These are phyloP conservation scores for Rotaria macrura DNA, from an alignment of 2,888 invertebrate species.

Conservation along the genomic window DNA sequence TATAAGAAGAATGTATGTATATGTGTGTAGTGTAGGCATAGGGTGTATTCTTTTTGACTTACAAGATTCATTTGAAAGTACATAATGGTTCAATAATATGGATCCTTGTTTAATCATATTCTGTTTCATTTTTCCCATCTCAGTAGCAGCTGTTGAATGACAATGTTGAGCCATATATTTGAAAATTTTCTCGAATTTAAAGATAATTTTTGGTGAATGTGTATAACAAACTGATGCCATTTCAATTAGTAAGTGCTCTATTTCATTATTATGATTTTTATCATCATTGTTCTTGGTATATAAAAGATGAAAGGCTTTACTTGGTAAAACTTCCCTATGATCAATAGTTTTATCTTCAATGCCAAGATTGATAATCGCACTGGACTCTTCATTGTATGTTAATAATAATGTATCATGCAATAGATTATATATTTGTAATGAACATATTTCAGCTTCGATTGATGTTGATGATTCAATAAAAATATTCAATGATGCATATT, in stretches of 20 bases:
- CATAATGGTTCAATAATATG: conserved; percentile 19
- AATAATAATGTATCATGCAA: neutral
- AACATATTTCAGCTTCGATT: neutral
- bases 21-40: no score
- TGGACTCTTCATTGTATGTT: neutral
- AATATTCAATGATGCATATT: neutral
- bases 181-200: conserved; percentile 15
- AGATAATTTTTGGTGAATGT: conserved; percentile 23
- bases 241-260: conserved; percentile 15
- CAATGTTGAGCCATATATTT: conserved; percentile 7
- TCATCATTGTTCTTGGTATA: neutral
- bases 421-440: neutral
- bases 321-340: neutral
- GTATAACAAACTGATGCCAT: conserved; percentile 31
- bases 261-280: neutral
- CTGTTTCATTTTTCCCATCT: conserved; percentile 22
- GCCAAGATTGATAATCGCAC: neutral
- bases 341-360: neutral
- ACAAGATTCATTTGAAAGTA: neutral
- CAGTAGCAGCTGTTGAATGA: neutral
- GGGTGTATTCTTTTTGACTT: neutral
- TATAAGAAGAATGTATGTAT: no score
- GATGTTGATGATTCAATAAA: neutral
- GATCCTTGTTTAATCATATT: conserved; percentile 28
- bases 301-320: neutral